Conservation (phyloP, 2,113 vertebrate genomes). For the Saguinus imperator region DNA sequence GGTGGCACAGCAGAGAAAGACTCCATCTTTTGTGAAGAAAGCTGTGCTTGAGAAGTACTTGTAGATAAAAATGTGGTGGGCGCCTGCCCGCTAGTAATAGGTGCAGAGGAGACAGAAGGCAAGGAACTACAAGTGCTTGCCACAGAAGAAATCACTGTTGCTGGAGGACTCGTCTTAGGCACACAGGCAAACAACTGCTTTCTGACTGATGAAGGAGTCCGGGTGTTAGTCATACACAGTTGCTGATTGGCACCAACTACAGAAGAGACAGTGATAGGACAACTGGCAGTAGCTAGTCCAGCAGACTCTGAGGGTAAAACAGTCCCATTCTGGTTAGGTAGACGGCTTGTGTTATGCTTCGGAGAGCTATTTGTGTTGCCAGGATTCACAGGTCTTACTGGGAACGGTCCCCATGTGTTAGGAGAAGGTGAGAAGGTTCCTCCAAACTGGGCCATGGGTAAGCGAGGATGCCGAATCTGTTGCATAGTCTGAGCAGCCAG, state of each 20-base stretch:
- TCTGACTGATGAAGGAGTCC: slow-evolving; percentile 93
- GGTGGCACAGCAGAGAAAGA: slow-evolving; percentile 82
- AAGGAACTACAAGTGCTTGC: slow-evolving; percentile 85
- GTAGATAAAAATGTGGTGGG: slow-evolving; percentile 86
- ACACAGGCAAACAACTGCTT: slow-evolving; percentile 95
- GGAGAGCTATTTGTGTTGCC: slow-evolving; percentile 96
- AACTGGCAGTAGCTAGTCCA: slow-evolving; percentile 81
- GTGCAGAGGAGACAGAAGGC: slow-evolving; percentile 83
- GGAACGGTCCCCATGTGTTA: slow-evolving; percentile 98
- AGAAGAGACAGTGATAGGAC: slow-evolving; percentile 85
- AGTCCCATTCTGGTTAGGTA: slow-evolving; percentile 84
- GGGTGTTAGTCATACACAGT: slow-evolving; percentile 83
- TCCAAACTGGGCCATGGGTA: slow-evolving; percentile 98
- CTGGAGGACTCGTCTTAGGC: slow-evolving; percentile 87
- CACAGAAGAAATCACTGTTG: slow-evolving; percentile 84
- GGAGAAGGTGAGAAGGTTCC: slow-evolving; percentile 96
- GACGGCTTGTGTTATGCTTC: slow-evolving; percentile 90
- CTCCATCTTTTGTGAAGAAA: slow-evolving; percentile 89
- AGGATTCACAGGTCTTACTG: slow-evolving; percentile 97
- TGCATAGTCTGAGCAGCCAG: slow-evolving; percentile 99
- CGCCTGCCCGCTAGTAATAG: slow-evolving; percentile 81
- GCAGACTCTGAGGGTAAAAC: slow-evolving; percentile 83
- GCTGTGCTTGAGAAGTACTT: slow-evolving; percentile 84
- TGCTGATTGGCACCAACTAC: slow-evolving; percentile 84
- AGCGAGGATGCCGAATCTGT: slow-evolving; percentile 97